A percentile compares a stretch with the other conserved stretches of the same genome.
These are phyloP conservation scores for Temnothorax rugatulus DNA, from an alignment of 2,888 invertebrate genomes.

Conservation along the genomic window DNA sequence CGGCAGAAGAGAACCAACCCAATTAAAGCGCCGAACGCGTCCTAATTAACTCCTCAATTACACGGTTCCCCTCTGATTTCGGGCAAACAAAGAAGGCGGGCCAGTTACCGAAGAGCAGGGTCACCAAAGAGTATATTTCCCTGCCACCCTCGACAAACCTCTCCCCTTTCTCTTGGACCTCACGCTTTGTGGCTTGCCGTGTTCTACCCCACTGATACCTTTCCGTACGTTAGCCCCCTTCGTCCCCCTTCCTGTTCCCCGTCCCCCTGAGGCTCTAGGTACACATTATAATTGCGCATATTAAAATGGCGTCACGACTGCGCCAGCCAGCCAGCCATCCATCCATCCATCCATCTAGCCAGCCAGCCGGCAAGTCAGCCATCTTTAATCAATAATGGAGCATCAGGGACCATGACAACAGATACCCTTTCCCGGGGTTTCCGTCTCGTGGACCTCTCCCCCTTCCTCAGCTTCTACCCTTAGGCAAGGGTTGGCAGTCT, in stretches of 20 bases:
- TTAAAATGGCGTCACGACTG: constrained; percentile 85
- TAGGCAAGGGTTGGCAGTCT: constrained; percentile 68
- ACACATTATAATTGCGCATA: constrained; percentile 86
- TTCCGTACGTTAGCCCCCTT: constrained; percentile 22
- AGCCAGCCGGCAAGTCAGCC: constrained; percentile 81
- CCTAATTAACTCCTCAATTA: constrained; percentile 86
- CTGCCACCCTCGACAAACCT: constrained; percentile 53
- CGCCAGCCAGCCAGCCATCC: constrained; percentile 66
- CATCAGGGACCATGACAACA: constrained; percentile 87
- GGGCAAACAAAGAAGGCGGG: constrained; percentile 82
- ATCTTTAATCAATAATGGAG: constrained; percentile 86
- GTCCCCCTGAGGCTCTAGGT: constrained; percentile 73
- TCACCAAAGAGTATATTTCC: constrained; percentile 59
- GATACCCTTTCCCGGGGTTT: constrained; percentile 83
- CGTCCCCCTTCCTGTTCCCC: constrained; percentile 43
- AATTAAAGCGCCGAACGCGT: constrained; percentile 84
- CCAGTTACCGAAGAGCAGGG: constrained; percentile 63
- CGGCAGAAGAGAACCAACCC: constrained; percentile 73
- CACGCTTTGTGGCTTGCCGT: constrained; percentile 13
- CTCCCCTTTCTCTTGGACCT: constrained; percentile 38
- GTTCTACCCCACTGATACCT: constrained; percentile 31
- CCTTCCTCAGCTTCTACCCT: constrained; percentile 33
- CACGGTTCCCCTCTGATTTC: constrained; percentile 80
- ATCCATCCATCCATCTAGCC: constrained; percentile 62
- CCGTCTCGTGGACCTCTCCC: constrained; percentile 80